phyloP scores from a whole-genome alignment of 2,888 invertebrate genomes.

The Dromius quadrimaculatus region DNA sequence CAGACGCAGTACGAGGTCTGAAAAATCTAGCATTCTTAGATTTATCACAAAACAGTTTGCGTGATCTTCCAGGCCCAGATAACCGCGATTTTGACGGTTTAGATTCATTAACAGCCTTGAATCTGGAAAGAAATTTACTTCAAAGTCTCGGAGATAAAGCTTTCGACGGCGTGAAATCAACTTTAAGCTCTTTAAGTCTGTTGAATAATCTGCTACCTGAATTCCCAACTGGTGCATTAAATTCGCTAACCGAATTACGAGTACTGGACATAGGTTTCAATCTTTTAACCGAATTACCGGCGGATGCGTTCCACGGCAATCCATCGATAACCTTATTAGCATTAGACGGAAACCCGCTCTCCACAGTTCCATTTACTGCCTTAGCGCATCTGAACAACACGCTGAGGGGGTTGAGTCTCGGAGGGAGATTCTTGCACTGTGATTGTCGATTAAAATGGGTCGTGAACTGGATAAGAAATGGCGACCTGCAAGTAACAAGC shows the following conservation, averaged over 20 bases:
- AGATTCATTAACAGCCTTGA: constrained; percentile 85
- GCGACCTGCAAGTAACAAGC: constrained; percentile 91
- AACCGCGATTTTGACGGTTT: constrained; percentile 82
- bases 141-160: constrained; percentile 81
- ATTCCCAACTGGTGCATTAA: constrained; percentile 86
- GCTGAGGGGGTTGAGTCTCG: constrained; percentile 86
- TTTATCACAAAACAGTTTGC: constrained; percentile 88
- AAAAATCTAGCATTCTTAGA: constrained; percentile 88
- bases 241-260: constrained; percentile 81
- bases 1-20: constrained; percentile 82
- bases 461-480: constrained; percentile 88
- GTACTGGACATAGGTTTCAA: constrained; percentile 95
- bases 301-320: constrained; percentile 83
- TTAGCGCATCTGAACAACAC: constrained; percentile 84
- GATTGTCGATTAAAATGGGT: constrained; percentile 92
- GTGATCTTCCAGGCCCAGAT: constrained; percentile 81
- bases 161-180: constrained; percentile 83
- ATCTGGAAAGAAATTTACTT: constrained; percentile 89
- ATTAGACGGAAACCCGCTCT: constrained; percentile 90
- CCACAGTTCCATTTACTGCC: constrained; percentile 84
- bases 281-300: constrained; percentile 83
- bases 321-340: constrained; percentile 88
- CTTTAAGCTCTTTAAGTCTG: constrained; percentile 88
- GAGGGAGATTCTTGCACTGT: constrained; percentile 88
- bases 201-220: constrained; percentile 90